phyloP scores from a whole-genome alignment of 2,797 vertebrate species.

The Acanthiza pusilla region DNA sequence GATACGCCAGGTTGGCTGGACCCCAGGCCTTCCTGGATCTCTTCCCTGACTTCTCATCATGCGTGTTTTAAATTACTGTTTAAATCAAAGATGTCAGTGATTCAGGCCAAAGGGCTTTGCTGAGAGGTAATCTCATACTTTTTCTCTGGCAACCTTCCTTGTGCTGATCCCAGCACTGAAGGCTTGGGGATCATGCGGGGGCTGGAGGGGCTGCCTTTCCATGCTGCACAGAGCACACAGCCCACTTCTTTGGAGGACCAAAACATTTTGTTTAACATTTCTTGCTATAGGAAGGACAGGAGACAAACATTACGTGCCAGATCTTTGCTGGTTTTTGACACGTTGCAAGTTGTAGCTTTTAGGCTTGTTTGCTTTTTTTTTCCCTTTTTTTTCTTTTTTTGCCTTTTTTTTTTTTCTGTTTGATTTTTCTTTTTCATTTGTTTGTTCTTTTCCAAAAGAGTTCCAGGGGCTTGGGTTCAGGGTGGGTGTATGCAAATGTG shows the following conservation, averaged over 20 bases:
- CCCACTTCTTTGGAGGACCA: background rate
- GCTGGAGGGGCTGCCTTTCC: background rate
- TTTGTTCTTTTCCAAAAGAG: background rate
- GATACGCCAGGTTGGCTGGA: slow-evolving; percentile 31
- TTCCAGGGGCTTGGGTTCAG: background rate
- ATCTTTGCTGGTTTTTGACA: background rate
- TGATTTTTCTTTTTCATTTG: background rate
- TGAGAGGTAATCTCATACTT: slow-evolving; percentile 59
- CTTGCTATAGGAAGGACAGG: background rate
- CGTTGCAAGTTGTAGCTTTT: background rate
- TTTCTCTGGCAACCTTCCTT: slow-evolving; percentile 38
- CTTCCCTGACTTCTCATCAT: slow-evolving; percentile 64
- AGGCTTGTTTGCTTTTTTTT: background rate
- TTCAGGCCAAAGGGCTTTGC: slow-evolving; percentile 63
- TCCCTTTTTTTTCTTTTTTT: too few species aligned
- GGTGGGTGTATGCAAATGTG: background rate
- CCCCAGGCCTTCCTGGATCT: slow-evolving; percentile 57
- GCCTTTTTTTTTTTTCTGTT: background rate
- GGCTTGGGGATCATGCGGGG: slow-evolving; percentile 3
- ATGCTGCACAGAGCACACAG: background rate
- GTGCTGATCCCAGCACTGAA: slow-evolving; percentile 36
- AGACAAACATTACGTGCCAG: background rate
- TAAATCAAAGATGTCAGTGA: slow-evolving; percentile 66
- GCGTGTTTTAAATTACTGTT: slow-evolving; percentile 64
- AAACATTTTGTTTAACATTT: background rate